Percentiles rank a stretch among this genome's conserved stretches.
Evolutionary conservation across 2,888 invertebrate genomes (phyloP).

Genomic region (Thera obeliscata): DNA sequence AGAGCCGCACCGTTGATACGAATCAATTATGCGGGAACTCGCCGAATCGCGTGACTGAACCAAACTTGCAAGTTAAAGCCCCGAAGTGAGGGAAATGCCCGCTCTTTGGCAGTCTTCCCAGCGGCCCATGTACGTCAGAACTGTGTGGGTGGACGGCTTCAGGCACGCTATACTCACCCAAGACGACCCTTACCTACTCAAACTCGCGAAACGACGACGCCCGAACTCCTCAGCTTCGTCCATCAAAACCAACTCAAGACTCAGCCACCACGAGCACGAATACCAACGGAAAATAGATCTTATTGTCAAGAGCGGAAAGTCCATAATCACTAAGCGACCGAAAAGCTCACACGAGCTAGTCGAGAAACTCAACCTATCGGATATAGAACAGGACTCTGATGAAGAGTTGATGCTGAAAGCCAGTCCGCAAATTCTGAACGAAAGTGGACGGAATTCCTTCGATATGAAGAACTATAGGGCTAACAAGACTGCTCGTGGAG

Average conservation of each 20-base stretch:
- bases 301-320: slow-evolving; percentile 64
- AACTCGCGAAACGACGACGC: slow-evolving; percentile 59
- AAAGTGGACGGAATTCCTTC: slow-evolving; percentile 53
- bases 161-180: slow-evolving; percentile 88
- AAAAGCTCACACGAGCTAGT: slow-evolving; percentile 53
- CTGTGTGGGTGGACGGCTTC: slow-evolving; percentile 89
- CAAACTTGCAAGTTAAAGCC: slow-evolving; percentile 44
- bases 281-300: slow-evolving; percentile 65
- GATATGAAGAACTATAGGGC: slow-evolving; percentile 68
- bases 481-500: slow-evolving; percentile 69
- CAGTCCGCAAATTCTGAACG: slow-evolving; percentile 62
- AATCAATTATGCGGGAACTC: slow-evolving; percentile 67
- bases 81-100: slow-evolving; percentile 73
- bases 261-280: slow-evolving; percentile 59
- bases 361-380: slow-evolving; percentile 66
- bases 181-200: slow-evolving; percentile 83
- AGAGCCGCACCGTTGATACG: slow-evolving; percentile 50
- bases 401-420: slow-evolving; percentile 63
- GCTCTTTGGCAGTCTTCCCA: slow-evolving; percentile 86
- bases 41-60: slow-evolving; percentile 60
- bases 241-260: slow-evolving; percentile 52
- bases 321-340: slow-evolving; percentile 53
- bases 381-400: slow-evolving; percentile 63
- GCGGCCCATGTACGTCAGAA: slow-evolving; percentile 85
- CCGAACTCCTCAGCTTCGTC: slow-evolving; percentile 72